Percentiles rank a stretch among this genome's conserved stretches.
phyloP scores from a whole-genome alignment of 2,797 vertebrate genomes.

The Aplochiton taeniatus region DNA sequence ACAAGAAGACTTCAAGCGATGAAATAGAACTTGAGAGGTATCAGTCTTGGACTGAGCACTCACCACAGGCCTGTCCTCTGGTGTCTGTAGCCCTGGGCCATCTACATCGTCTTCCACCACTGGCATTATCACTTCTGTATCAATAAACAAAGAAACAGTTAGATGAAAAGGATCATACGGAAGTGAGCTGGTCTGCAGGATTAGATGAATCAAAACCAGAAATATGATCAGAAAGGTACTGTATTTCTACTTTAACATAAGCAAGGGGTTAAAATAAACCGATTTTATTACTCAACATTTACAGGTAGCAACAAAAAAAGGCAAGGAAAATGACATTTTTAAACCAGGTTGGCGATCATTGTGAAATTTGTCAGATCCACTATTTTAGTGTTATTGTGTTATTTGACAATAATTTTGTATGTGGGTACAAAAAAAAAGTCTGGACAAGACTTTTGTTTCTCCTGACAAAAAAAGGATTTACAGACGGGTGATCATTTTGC shows the following conservation, averaged over 20 bases:
- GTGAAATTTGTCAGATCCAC: conserved; percentile 12
- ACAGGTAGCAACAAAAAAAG: too few relatives aligned
- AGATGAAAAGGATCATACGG: too few relatives aligned
- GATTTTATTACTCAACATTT: too few relatives aligned
- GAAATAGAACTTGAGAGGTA: neutral
- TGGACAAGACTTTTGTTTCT: conserved; percentile 21
- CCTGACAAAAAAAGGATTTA: conserved; percentile 35
- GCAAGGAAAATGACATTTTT: neutral
- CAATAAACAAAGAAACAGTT: conserved; percentile 37
- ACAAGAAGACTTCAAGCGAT: neutral
- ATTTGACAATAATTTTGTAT: conserved; percentile 24
- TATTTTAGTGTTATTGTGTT: conserved; percentile 34
- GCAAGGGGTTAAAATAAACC: too few relatives aligned
- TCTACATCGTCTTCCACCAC: conserved; percentile 68
- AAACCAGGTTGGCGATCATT: too few relatives aligned
- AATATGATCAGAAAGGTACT: too few relatives aligned
- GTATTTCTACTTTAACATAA: too few relatives aligned
- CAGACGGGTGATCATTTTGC: conserved; percentile 29
- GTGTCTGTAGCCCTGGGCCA: conserved; percentile 37
- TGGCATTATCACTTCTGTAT: conserved; percentile 63
- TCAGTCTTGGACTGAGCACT: conserved; percentile 12
- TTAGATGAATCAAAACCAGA: neutral
- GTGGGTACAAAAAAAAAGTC: conserved; percentile 35
- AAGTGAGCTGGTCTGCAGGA: neutral
- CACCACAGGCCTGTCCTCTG: conserved; percentile 29